Percentiles rank a stretch among this genome's conserved stretches.
These are phyloP conservation scores for Caenorhabditis tropicalis DNA, from an alignment of 1,140 invertebrate genomes.

Conservation along the genomic window DNA sequence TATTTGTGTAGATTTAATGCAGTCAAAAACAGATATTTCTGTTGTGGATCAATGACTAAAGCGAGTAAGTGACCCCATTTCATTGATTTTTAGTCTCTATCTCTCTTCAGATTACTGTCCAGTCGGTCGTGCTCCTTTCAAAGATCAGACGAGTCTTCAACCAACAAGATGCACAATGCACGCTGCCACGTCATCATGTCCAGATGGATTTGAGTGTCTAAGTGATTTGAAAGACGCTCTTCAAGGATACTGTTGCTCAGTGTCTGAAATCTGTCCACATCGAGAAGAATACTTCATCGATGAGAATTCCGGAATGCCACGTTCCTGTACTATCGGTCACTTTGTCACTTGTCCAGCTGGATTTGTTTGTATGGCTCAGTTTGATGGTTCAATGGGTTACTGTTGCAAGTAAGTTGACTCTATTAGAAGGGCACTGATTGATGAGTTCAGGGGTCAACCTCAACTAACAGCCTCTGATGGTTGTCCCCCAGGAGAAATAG, in stretches of 20 bases:
- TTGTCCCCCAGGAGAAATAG: constrained; percentile 57
- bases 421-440: not conserved
- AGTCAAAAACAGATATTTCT: constrained; percentile 56
- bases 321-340: constrained; percentile 57
- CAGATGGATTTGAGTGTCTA: constrained; percentile 55
- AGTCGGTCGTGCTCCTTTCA: constrained; percentile 53
- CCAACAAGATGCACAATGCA: constrained; percentile 56
- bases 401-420: constrained; percentile 6
- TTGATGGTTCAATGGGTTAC: constrained; percentile 54
- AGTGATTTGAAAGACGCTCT: constrained; percentile 54
- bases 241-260: constrained; percentile 58
- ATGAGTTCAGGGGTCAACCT: constrained; percentile 47
- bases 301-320: constrained; percentile 52
- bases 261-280: constrained; percentile 56
- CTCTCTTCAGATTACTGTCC: constrained; percentile 56
- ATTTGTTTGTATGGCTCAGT: constrained; percentile 54
- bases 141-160: constrained; percentile 53
- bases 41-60: constrained; percentile 56
- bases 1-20: constrained; percentile 57
- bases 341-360: constrained; percentile 57
- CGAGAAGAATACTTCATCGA: constrained; percentile 57
- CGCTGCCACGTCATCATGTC: constrained; percentile 51
- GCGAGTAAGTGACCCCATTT: constrained; percentile 15
- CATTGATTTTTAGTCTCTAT: not conserved
- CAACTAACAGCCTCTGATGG: constrained; percentile 47